Conservation (phyloP, 2,797 vertebrate species). For the Spinus pinus region DNA sequence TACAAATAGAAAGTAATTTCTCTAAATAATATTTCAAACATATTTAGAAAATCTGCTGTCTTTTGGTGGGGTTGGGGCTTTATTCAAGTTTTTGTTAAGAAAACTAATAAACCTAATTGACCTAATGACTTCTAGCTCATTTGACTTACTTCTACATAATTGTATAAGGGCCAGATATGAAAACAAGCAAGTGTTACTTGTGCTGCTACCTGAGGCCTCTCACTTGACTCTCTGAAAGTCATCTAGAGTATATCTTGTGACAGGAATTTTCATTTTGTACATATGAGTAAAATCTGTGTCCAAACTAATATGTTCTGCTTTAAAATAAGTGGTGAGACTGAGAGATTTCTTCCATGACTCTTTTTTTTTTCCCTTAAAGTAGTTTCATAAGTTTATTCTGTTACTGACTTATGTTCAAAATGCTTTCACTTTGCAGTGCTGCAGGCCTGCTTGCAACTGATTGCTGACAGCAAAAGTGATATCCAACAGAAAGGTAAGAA, state of each 20-base stretch:
- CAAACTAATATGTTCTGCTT: not conserved
- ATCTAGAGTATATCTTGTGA: not conserved
- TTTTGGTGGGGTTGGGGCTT: not conserved
- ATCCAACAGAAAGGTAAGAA: constrained; percentile 85
- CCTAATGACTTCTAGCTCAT: not conserved
- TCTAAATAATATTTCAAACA: not conserved
- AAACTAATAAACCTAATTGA: not conserved
- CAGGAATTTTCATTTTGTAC: not conserved
- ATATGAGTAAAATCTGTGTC: not conserved
- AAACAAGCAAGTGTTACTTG: not conserved
- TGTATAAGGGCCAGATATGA: not conserved
- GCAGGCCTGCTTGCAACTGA: constrained; percentile 90
- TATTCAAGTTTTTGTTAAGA: not conserved
- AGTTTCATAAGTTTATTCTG: not conserved
- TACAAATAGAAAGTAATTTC: not conserved
- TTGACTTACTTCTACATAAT: not conserved
- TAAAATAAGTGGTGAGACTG: not conserved
- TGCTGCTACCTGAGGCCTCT: not conserved
- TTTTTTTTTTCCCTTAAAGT: not conserved
- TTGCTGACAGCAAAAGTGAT: constrained; percentile 83
- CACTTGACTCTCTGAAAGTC: not conserved
- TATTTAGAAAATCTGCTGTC: not conserved
- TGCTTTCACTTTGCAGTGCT: constrained; percentile 75
- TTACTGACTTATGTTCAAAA: not conserved
- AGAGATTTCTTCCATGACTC: not conserved